Conservation (phyloP, 1,140 invertebrate genomes). For the Drosophila willistoni region DNA sequence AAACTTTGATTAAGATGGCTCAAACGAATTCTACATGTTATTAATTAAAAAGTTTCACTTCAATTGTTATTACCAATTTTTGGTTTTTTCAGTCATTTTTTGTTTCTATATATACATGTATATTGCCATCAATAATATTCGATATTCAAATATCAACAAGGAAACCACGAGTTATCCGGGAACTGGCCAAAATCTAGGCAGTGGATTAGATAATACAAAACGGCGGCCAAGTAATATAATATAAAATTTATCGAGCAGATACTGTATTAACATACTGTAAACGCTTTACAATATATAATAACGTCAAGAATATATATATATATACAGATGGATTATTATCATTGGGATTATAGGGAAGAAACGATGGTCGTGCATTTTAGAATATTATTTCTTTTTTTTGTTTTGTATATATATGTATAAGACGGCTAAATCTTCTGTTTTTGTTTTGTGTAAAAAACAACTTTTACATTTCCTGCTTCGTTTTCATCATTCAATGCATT, state of each 20-base stretch:
- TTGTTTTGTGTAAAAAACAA: constrained; percentile 6
- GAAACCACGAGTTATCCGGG: neutral
- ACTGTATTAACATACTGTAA: neutral
- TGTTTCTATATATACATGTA: neutral
- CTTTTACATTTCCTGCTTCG: constrained; percentile 20
- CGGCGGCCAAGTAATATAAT: neutral
- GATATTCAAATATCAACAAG: constrained; percentile 8
- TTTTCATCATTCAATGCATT: constrained; percentile 61
- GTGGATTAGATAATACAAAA: constrained; percentile 2
- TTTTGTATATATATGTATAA: constrained; percentile 1
- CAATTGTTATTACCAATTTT: neutral
- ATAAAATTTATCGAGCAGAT: neutral
- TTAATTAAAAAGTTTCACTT: neutral
- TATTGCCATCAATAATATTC: constrained; percentile 6
- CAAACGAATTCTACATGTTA: neutral
- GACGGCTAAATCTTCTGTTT: neutral
- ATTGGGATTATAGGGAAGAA: too few relatives aligned
- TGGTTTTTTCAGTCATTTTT: constrained; percentile 2
- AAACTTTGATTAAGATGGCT: constrained; percentile 7
- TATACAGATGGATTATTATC: too few relatives aligned
- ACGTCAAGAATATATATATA: neutral
- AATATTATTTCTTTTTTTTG: constrained; percentile 7
- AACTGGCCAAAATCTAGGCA: neutral
- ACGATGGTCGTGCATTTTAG: constrained; percentile 32
- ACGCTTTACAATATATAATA: neutral